Evolutionary conservation across 2,888 invertebrate species (phyloP).

Genomic region (Agonum fuliginosum): DNA sequence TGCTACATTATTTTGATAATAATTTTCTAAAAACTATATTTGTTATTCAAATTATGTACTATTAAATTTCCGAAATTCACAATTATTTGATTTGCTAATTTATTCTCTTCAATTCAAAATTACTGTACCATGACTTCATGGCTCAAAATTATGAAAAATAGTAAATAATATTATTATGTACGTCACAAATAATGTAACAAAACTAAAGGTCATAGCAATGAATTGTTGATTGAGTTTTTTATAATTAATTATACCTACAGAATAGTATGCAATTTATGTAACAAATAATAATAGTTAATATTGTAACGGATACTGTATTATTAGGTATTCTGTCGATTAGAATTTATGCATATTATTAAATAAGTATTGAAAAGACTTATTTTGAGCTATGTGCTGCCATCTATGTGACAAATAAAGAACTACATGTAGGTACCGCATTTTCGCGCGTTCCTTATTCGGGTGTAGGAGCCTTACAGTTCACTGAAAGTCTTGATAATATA

Average conservation of each 20-base stretch:
- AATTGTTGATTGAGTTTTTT: no score
- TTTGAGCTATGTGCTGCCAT: background rate
- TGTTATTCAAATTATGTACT: background rate
- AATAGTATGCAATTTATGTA: no score
- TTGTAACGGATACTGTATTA: no score
- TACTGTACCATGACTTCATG: constrained; percentile 23
- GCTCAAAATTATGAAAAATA: constrained; percentile 2
- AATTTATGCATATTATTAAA: no score
- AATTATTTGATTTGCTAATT: background rate
- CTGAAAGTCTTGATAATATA: no score
- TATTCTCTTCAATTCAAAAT: background rate
- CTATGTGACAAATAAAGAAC: background rate
- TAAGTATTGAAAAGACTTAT: no score
- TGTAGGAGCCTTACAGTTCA: no score
- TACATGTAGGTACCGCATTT: background rate
- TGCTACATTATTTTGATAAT: background rate
- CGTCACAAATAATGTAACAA: background rate
- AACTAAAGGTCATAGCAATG: background rate
- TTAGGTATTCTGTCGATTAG: no score
- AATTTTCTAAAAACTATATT: no score
- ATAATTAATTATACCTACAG: background rate
- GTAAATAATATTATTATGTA: background rate
- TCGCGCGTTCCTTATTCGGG: no score
- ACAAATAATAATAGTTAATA: no score
- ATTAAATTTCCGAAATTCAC: background rate